These are phyloP conservation scores for Siderastrea siderea DNA, from an alignment of 92 coral and sea anemone species.

Conservation along the genomic window DNA sequence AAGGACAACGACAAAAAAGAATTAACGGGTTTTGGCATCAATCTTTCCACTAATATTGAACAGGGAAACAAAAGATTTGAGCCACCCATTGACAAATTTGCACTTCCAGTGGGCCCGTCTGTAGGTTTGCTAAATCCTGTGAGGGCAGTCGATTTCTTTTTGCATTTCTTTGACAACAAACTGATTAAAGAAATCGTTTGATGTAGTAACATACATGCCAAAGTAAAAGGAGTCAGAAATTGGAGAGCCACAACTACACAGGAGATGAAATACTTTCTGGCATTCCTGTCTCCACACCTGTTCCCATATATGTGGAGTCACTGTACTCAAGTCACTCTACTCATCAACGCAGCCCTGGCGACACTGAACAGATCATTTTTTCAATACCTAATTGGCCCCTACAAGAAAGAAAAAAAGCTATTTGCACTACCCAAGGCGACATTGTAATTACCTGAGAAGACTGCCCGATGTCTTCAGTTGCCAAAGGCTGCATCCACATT, in stretches of 20 bases:
- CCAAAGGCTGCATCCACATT: slow-evolving; percentile 23
- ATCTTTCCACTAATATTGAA: slow-evolving; percentile 33
- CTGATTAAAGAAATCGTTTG: slow-evolving; percentile 16
- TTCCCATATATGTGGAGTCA: slow-evolving; percentile 51
- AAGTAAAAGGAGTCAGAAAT: slow-evolving; percentile 26
- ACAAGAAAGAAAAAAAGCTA: slow-evolving; percentile 22
- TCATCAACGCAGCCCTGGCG: slow-evolving; percentile 40
- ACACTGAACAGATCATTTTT: slow-evolving; percentile 31
- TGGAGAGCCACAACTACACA: slow-evolving; percentile 37
- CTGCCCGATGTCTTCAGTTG: slow-evolving; percentile 50
- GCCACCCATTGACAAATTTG: slow-evolving; percentile 42
- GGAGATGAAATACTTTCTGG: slow-evolving; percentile 53
- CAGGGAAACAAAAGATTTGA: slow-evolving; percentile 44
- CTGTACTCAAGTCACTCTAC: background rate
- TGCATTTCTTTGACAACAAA: slow-evolving; percentile 24
- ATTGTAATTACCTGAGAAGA: slow-evolving; percentile 24
- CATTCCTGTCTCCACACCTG: slow-evolving; percentile 29
- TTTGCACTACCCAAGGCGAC: slow-evolving; percentile 46
- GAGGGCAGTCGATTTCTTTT: slow-evolving; percentile 45
- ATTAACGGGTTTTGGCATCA: slow-evolving; percentile 44
- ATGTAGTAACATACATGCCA: slow-evolving; percentile 55
- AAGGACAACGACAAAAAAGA: slow-evolving; percentile 60
- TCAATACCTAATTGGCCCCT: slow-evolving; percentile 40
- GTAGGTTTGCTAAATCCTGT: slow-evolving; percentile 38
- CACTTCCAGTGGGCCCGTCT: slow-evolving; percentile 37